Conservation (phyloP, 2,113 vertebrate species). For the Ranitomeya imitator region DNA sequence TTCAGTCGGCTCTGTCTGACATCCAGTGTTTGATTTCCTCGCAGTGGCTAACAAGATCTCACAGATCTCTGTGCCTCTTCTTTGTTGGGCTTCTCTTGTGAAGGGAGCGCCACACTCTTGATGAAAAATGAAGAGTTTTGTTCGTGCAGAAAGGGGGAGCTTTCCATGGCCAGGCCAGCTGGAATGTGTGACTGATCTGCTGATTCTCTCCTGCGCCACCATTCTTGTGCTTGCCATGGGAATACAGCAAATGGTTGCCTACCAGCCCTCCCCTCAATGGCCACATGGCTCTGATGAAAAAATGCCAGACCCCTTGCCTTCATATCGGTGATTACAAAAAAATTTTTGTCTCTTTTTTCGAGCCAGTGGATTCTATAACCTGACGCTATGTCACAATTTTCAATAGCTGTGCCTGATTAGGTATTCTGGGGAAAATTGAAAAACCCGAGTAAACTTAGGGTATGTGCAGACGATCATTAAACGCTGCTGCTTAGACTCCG, state of each 20-base stretch:
- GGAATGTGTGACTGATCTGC: conserved; percentile 48
- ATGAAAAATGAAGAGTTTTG: conserved; percentile 53
- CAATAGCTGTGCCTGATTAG: background rate
- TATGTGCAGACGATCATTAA: no score
- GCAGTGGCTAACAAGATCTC: conserved; percentile 45
- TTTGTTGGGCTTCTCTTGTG: conserved; percentile 57
- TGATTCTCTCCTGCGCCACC: conserved; percentile 42
- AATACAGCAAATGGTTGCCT: conserved; percentile 45
- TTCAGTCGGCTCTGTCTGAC: conserved; percentile 51
- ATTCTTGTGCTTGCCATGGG: conserved; percentile 53
- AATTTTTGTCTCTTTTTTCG: background rate
- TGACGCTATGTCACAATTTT: background rate
- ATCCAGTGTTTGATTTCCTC: conserved; percentile 54
- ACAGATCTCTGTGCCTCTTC: conserved; percentile 50
- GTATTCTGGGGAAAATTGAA: background rate
- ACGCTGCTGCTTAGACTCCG: no score
- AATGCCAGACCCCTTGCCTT: conserved; percentile 8
- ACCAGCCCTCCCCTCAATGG: conserved; percentile 23
- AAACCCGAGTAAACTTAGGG: background rate
- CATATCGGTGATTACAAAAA: background rate
- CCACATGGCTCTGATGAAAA: conserved; percentile 13
- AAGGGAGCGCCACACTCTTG: conserved; percentile 38
- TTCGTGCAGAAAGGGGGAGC: conserved; percentile 31
- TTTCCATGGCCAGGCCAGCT: conserved; percentile 44
- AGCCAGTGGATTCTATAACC: background rate